Evolutionary conservation across 2,797 vertebrate genomes (phyloP).

Genomic region (Rachycentron canadum): DNA sequence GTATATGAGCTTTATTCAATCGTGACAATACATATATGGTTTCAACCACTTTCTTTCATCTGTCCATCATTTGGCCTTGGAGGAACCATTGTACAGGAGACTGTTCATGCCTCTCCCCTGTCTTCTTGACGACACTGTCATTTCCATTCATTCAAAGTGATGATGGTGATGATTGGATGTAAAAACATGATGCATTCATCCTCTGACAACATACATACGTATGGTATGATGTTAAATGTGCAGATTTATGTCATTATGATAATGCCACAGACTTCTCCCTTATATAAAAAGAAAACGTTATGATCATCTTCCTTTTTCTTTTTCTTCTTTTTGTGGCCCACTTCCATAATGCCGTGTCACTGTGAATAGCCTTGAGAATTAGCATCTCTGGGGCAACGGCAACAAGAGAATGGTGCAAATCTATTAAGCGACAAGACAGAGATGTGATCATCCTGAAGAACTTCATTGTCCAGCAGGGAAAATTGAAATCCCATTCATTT

Average conservation of each 20-base stretch:
- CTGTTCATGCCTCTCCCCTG: background rate
- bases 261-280: slow-evolving; percentile 17
- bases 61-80: background rate
- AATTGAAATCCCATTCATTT: slow-evolving; percentile 17
- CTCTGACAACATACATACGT: slow-evolving; percentile 9
- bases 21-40: background rate
- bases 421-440: slow-evolving; percentile 14
- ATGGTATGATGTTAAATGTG: slow-evolving; percentile 1
- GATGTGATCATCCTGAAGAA: slow-evolving; percentile 10
- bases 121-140: background rate
- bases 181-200: slow-evolving; percentile 24
- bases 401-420: background rate
- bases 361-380: slow-evolving; percentile 41
- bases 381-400: slow-evolving; percentile 7
- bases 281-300: slow-evolving; percentile 41
- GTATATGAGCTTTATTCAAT: background rate
- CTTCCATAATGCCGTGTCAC: background rate
- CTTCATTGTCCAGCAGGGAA: slow-evolving; percentile 1
- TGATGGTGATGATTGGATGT: background rate
- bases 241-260: slow-evolving; percentile 30
- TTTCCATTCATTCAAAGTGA: slow-evolving; percentile 23
- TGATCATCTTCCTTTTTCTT: background rate
- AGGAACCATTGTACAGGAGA: background rate
- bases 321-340: slow-evolving; percentile 2
- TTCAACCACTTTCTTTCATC: background rate